phyloP scores from a whole-genome alignment of 2,888 invertebrate species.

The Dioctria rufipes region DNA sequence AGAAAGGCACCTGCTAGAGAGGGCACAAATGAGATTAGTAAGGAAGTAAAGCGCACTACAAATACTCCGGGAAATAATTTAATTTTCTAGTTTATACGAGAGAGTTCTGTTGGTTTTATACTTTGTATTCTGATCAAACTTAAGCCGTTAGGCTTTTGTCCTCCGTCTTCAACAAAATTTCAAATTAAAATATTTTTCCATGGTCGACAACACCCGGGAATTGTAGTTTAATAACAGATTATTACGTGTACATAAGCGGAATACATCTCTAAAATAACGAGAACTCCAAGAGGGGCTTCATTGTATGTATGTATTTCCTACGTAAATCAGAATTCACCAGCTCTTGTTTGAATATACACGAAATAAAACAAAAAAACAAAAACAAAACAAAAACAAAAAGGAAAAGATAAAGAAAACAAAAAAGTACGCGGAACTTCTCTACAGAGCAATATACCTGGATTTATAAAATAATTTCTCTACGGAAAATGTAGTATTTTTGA shows the following conservation, averaged over 20 bases:
- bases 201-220: not conserved
- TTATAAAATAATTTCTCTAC: too few species aligned
- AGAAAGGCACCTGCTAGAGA: not conserved
- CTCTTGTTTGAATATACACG: not conserved
- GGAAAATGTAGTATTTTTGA: too few species aligned
- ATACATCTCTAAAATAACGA: not conserved
- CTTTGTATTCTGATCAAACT: not conserved
- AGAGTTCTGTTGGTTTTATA: not conserved
- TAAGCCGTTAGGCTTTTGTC: not conserved
- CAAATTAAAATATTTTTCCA: not conserved
- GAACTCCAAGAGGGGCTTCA: too few species aligned
- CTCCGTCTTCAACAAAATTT: too few species aligned
- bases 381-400: too few species aligned
- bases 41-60: constrained; percentile 10
- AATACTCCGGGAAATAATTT: constrained; percentile 31
- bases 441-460: too few species aligned
- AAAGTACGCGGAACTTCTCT: too few species aligned
- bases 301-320: not conserved
- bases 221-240: not conserved
- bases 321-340: not conserved
- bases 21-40: constrained; percentile 26
- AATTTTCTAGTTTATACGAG: constrained; percentile 22
- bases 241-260: not conserved
- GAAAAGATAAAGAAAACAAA: too few species aligned
- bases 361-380: too few species aligned